Evolutionary conservation across 2,113 vertebrate genomes (phyloP).

Genomic region (human (Homo sapiens)): DNA sequence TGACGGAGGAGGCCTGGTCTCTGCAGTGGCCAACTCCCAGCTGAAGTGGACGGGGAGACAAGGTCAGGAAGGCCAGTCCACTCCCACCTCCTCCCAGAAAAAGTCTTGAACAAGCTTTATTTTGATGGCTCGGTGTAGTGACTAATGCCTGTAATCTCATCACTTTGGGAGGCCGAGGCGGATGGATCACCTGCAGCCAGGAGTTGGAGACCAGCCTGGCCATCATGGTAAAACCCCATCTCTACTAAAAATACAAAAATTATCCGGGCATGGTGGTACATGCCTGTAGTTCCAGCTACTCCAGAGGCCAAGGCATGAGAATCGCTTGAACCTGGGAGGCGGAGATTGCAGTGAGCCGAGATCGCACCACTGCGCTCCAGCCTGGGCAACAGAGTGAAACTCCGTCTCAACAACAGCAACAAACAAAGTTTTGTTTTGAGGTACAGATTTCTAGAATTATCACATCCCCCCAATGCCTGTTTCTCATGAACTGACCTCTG

Average conservation of each 20-base stretch:
- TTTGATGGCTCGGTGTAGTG: neutral
- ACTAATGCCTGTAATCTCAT: neutral
- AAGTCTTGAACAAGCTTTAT: neutral
- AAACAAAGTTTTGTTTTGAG: neutral
- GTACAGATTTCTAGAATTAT: neutral
- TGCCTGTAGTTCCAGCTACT: neutral
- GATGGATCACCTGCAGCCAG: neutral
- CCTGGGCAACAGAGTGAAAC: neutral
- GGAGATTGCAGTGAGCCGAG: neutral
- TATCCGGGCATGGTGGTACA: neutral
- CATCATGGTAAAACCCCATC: neutral
- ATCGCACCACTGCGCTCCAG: neutral
- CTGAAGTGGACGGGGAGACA: neutral
- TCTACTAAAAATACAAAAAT: neutral
- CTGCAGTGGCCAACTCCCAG: neutral
- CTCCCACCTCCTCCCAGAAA: neutral
- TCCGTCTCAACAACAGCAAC: neutral
- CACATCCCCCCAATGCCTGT: no score
- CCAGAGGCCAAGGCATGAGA: neutral
- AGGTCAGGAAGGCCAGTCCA: neutral
- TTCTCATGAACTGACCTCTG: neutral
- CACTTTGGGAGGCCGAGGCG: neutral
- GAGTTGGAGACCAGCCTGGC: neutral
- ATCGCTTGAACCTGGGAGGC: neutral
- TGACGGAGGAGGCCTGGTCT: fast-evolving